Percentiles rank a stretch among this genome's conserved stretches.
Evolutionary conservation across 1,140 invertebrate species (phyloP).

Genomic region (Cydia fagiglandana): DNA sequence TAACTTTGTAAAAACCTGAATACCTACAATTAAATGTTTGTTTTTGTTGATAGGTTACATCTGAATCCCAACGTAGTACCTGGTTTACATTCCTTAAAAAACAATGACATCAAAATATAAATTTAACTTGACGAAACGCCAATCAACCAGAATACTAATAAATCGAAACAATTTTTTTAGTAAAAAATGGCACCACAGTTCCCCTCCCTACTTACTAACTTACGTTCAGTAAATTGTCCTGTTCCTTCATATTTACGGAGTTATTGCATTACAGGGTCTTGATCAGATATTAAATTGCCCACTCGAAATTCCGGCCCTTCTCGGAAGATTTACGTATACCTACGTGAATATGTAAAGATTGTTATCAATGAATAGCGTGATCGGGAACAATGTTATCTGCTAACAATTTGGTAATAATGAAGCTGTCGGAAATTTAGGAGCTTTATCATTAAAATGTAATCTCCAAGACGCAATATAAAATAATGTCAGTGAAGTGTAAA

Average conservation of each 20-base stretch:
- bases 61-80: no score
- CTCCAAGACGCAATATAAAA: not conserved
- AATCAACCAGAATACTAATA: slow-evolving; percentile 29
- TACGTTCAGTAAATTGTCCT: slow-evolving; percentile 54
- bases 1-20: no score
- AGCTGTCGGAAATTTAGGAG: not conserved
- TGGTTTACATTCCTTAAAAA: no score
- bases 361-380: slow-evolving; percentile 26
- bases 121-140: slow-evolving; percentile 26
- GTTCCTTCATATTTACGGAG: slow-evolving; percentile 69
- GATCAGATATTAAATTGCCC: slow-evolving; percentile 70
- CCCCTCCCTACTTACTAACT: slow-evolving; percentile 70
- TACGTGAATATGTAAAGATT: slow-evolving; percentile 35
- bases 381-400: slow-evolving; percentile 47
- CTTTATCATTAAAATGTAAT: not conserved
- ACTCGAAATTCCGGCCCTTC: slow-evolving; percentile 49
- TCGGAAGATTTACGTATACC: slow-evolving; percentile 53
- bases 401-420: slow-evolving; percentile 40
- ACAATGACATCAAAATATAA: no score
- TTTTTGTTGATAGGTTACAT: no score
- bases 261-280: slow-evolving; percentile 67
- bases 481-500: not conserved
- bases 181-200: slow-evolving; percentile 64
- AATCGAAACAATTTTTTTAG: slow-evolving; percentile 47
- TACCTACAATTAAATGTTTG: no score